Evolutionary conservation across 2,113 vertebrate genomes (phyloP), one percentile per base, ranked within the genome.

Genomic region (Siniperca knerii): DNA sequence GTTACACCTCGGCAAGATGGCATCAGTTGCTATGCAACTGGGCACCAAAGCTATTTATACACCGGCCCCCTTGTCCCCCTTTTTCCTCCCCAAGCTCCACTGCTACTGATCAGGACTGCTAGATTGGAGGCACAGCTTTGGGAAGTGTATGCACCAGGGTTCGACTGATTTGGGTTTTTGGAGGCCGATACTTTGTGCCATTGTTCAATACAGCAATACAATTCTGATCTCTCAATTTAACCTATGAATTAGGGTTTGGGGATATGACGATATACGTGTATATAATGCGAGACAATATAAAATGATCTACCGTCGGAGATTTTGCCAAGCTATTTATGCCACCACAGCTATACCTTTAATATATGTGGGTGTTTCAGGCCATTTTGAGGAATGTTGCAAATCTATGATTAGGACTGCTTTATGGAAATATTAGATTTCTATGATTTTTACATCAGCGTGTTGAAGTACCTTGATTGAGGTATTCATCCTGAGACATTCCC

Each of bases 11-110:
- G 62, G 92, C 91, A 93, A 94, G 94, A 95, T 96, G 95, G 95
- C 95, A 96, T 96, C 94, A 87, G 96, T 96, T 96, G 96, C 96
- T 95, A 95, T 93, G 96, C 95, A 96, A 96, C 96, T 93, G 93
- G 87, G 92, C 92, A 93, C 94, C 90, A 93, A 95, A 94, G 94
- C 95, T 96, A 96, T 96, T 96, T 96, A 96, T 96, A 96, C 92
- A 94, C 88, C 81, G 37, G 92, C 90, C 93, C 93, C 86, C 86
- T 92, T 91, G 89, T 91, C 92, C 92, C 89, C 87, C 86, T 90
- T 93, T 92, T 92, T 89, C 90, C 87, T 95, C 95, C 94, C 95
- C 93, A 90, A 87, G 93, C 93, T 93, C 82, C 77, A 79, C 90
- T 86, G 77, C 90, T 87, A 65, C 88, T 87, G 90, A 92, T 93